Evolutionary conservation across 2,888 invertebrate species (phyloP).

Genomic region (Limenitis camilla): DNA sequence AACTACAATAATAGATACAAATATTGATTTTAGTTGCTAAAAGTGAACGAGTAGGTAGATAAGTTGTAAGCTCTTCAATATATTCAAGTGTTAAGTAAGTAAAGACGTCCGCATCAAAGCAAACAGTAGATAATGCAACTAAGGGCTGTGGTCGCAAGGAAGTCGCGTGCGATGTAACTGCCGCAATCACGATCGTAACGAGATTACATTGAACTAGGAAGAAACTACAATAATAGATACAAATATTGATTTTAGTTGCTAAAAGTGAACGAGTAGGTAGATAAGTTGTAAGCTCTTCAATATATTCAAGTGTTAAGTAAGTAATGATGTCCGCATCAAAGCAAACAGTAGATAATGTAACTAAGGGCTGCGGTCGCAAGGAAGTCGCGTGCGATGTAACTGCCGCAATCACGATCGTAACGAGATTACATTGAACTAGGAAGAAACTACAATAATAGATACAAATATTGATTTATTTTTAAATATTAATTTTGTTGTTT

Average conservation of each 20-base stretch:
- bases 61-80: not conserved
- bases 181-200: slow-evolving; percentile 34
- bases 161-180: slow-evolving; percentile 55
- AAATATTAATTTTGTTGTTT: no score
- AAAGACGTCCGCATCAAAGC: slow-evolving; percentile 18
- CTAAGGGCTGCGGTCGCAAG: slow-evolving; percentile 35
- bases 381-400: slow-evolving; percentile 57
- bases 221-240: not conserved
- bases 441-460: not conserved
- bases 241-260: not conserved
- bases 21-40: not conserved
- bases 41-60: not conserved
- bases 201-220: slow-evolving; percentile 10
- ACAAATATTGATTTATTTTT: no score
- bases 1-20: not conserved
- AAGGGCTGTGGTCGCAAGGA: slow-evolving; percentile 39
- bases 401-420: slow-evolving; percentile 35
- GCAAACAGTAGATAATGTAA: slow-evolving; percentile 25
- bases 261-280: no score
- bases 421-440: slow-evolving; percentile 11
- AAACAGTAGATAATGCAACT: slow-evolving; percentile 23
- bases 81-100: slow-evolving; percentile 17
- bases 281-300: not conserved
- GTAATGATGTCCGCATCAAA: slow-evolving; percentile 18
- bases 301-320: slow-evolving; percentile 14